These are phyloP conservation scores for Koerneria pararmatus DNA, from an alignment of 2,888 invertebrate genomes.

Conservation along the genomic window DNA sequence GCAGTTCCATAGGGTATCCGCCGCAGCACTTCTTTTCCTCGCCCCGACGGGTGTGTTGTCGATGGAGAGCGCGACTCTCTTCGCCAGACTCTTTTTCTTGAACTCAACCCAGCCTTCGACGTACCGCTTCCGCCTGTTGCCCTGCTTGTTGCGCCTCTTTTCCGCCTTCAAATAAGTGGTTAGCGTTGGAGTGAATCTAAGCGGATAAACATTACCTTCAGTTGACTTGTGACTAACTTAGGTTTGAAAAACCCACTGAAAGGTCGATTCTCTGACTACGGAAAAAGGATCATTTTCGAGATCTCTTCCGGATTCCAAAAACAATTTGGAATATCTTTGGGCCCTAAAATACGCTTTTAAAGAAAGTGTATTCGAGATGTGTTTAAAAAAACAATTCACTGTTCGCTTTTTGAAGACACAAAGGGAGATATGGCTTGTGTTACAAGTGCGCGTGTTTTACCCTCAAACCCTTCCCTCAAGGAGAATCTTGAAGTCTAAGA, in stretches of 20 bases:
- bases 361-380: neutral
- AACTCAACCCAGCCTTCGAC: slow-evolving; percentile 58
- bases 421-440: too few species aligned
- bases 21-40: slow-evolving; percentile 79
- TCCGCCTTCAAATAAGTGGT: slow-evolving; percentile 9
- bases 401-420: too few species aligned
- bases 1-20: slow-evolving; percentile 88
- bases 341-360: neutral
- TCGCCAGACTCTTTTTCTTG: slow-evolving; percentile 46
- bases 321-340: neutral
- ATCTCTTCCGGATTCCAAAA: neutral
- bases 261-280: too few species aligned
- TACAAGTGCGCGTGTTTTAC: too few species aligned
- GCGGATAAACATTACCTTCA: too few species aligned
- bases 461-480: too few species aligned
- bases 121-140: slow-evolving; percentile 35
- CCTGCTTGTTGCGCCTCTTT: slow-evolving; percentile 13
- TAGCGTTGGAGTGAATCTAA: too few species aligned
- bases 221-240: too few species aligned
- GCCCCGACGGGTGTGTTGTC: slow-evolving; percentile 81
- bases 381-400: slow-evolving; percentile 4
- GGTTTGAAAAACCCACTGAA: too few species aligned
- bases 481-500: too few species aligned
- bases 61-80: slow-evolving; percentile 72
- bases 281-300: slow-evolving; percentile 13